Evolutionary conservation across 2,888 invertebrate species (phyloP), one percentile per base, ranked within the genome.

Genomic region (Lasius platythorax): DNA sequence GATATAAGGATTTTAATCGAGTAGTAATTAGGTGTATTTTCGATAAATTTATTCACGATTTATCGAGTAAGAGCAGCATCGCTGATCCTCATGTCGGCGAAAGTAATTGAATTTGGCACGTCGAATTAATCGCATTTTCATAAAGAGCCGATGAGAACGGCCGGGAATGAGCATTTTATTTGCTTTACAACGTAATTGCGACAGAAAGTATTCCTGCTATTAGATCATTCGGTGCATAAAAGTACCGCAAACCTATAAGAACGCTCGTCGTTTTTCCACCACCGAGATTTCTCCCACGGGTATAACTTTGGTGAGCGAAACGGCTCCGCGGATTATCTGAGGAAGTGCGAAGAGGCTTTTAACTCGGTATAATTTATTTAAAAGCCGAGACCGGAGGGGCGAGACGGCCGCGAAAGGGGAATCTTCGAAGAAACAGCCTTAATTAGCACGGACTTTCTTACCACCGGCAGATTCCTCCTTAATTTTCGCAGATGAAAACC

Each of bases 261-360:
- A 82, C 84, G 82, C 84, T 81, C 70, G 63, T 83, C 82, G 58
- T 86, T 82, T 79, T 79, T 64, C 85, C 73, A 73, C 66, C 74
- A 81, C 23, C 81, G 75, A 72, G 74, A 85, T 86, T 86, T 81
- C 86, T 85, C 84, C 50, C 70, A 46, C 58, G 83, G 74, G 86
- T 81, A 82, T 89, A 86, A 86, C 85, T 87, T 85, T 83, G 85
- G 81, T 68, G 81, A 63, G 73, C 88, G 86, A 87, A 89, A 88
- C 76, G 82, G 83, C 78, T 81, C 85, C 61, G 72, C 89, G 87
- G 90, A 92, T 92, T 91, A 91, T 89, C 89, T 85, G 87, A 86
- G 90, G 89, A 89, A 90, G 91, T 91, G 91, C 87, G 91, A 92
- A 91, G 88, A 90, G 87, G 90, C 92, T 91, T 91, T 90, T 90